Conservation (phyloP, 2,797 vertebrate genomes). For the Hirundo rustica region DNA sequence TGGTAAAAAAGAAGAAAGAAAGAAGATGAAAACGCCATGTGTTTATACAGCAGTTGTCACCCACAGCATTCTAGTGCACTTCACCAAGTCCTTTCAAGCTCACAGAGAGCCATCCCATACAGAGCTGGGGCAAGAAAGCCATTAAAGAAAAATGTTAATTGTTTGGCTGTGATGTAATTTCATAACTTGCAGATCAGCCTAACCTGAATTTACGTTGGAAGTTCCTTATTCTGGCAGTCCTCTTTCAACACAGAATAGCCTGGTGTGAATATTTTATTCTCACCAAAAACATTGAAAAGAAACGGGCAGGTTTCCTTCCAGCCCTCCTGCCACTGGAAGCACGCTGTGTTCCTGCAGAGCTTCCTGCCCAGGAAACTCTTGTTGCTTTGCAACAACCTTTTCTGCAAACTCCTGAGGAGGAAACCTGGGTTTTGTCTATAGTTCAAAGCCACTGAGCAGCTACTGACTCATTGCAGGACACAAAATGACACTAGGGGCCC, state of each 20-base stretch:
- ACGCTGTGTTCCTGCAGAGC: background rate
- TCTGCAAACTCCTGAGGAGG: background rate
- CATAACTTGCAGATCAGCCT: background rate
- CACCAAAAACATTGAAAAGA: background rate
- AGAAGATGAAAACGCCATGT: background rate
- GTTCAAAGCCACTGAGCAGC: background rate
- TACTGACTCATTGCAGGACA: background rate
- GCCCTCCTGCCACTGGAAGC: background rate
- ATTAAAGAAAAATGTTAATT: background rate
- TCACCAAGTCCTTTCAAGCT: background rate
- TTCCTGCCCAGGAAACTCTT: background rate
- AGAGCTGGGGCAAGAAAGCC: background rate
- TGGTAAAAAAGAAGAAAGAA: background rate
- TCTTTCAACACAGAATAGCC: background rate
- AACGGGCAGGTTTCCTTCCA: background rate
- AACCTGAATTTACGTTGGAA: background rate
- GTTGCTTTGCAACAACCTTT: background rate
- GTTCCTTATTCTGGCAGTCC: background rate
- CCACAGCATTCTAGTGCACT: background rate
- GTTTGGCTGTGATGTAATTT: background rate
- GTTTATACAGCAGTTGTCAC: background rate
- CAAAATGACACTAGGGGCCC: fast-evolving
- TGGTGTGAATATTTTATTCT: background rate
- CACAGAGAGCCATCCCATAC: background rate
- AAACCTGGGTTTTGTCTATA: background rate